A percentile compares a stretch with the other conserved stretches of the same genome.
Conservation (phyloP, 2,113 vertebrate genomes). For the Toxotes jaculatrix region DNA sequence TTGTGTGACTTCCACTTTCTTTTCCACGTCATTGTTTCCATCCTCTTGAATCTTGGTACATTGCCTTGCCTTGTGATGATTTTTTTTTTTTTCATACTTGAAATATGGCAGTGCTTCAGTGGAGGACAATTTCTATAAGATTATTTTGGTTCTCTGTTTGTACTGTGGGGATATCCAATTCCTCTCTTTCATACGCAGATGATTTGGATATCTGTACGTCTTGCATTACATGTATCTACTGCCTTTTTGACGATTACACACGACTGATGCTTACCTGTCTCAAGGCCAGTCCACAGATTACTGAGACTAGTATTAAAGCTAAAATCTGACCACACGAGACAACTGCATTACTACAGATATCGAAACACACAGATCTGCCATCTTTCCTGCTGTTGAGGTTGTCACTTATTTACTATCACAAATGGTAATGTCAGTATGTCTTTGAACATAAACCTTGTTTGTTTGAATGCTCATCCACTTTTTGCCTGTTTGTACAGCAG, state of each 20-base stretch:
- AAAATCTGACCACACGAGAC: slow-evolving; percentile 35
- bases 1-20: slow-evolving; percentile 50
- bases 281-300: slow-evolving; percentile 43
- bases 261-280: slow-evolving; percentile 32
- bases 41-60: slow-evolving; percentile 61
- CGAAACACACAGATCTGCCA: slow-evolving; percentile 29
- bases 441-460: slow-evolving; percentile 45
- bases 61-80: slow-evolving; percentile 74
- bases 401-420: slow-evolving; percentile 41
- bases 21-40: slow-evolving; percentile 16
- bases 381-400: slow-evolving; percentile 43
- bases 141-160: slow-evolving; percentile 44
- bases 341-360: background rate
- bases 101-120: slow-evolving; percentile 63
- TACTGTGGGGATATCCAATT: slow-evolving; percentile 40
- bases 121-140: slow-evolving; percentile 54
- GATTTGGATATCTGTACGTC: slow-evolving; percentile 47
- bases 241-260: slow-evolving; percentile 63
- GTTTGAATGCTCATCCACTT: slow-evolving; percentile 71
- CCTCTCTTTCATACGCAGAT: slow-evolving; percentile 40
- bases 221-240: slow-evolving; percentile 58
- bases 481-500: slow-evolving; percentile 81
- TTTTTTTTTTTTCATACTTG: slow-evolving; percentile 66
- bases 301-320: slow-evolving; percentile 34
- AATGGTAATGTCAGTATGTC: slow-evolving; percentile 35